Percentiles rank a stretch among this genome's conserved stretches.
phyloP scores from a whole-genome alignment of 2,797 vertebrate species.

The Anniella stebbinsi region DNA sequence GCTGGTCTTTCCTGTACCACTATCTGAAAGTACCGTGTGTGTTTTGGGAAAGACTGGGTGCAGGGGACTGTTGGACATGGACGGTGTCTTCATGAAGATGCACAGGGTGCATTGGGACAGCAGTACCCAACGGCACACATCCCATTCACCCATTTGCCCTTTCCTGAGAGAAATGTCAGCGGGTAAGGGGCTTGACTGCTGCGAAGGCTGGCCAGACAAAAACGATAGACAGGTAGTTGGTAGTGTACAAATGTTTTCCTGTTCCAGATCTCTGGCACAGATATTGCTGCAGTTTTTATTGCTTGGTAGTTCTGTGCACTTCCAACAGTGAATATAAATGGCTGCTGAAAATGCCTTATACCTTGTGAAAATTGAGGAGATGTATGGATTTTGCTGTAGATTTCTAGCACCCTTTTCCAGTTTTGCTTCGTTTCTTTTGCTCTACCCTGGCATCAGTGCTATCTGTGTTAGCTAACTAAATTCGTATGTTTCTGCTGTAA shows the following conservation, averaged over 20 bases:
- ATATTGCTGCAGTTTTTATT: neutral
- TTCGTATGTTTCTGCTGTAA: neutral
- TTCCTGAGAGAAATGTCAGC: neutral
- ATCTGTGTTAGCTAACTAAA: neutral
- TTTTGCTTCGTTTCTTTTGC: neutral
- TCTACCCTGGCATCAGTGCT: neutral
- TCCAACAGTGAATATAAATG: slow-evolving; percentile 29
- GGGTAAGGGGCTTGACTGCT: neutral
- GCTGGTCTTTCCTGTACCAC: neutral
- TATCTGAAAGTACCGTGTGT: neutral
- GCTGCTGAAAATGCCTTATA: slow-evolving; percentile 10
- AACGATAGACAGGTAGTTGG: neutral
- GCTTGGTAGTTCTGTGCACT: slow-evolving; percentile 41
- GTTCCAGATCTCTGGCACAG: neutral
- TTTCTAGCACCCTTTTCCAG: neutral
- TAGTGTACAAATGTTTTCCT: neutral
- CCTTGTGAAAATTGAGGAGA: neutral
- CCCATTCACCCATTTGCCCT: neutral
- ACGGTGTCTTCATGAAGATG: neutral
- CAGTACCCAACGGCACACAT: no score
- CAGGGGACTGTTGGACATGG: neutral
- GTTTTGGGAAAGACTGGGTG: neutral
- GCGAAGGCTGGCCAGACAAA: neutral
- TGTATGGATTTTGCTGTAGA: neutral
- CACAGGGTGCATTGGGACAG: neutral